Percentiles rank a stretch among this genome's conserved stretches.
These are phyloP conservation scores for Thalassoma bifasciatum DNA, from an alignment of 2,113 vertebrate species.

Conservation along the genomic window DNA sequence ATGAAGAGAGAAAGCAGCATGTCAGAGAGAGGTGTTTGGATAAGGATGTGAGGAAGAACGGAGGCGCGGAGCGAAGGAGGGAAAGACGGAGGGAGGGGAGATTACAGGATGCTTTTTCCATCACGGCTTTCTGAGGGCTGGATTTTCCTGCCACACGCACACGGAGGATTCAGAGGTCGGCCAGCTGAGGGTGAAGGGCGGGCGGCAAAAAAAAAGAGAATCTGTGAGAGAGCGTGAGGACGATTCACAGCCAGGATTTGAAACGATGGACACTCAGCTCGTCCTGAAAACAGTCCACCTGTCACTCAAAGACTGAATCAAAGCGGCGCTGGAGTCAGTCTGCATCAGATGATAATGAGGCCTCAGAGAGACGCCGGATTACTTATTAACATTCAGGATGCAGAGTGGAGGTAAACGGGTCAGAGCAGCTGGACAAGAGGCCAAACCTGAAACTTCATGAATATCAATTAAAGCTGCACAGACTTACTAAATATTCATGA, in stretches of 20 bases:
- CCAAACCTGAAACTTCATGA: slow-evolving; percentile 34
- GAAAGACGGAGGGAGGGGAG: not conserved
- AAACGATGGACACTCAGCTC: slow-evolving; percentile 3
- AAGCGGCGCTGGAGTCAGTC: not conserved
- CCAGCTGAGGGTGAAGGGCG: slow-evolving; percentile 12
- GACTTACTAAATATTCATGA: slow-evolving; percentile 52
- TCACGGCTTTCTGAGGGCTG: slow-evolving; percentile 12
- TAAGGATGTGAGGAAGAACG: slow-evolving; percentile 10
- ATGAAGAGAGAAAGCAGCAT: not conserved
- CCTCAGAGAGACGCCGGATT: not conserved
- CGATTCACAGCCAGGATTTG: not conserved
- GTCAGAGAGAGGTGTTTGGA: slow-evolving; percentile 9
- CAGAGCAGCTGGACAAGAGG: slow-evolving; percentile 40
- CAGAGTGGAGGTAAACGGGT: slow-evolving; percentile 1
- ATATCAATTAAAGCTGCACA: slow-evolving; percentile 37
- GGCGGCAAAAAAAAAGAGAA: not conserved
- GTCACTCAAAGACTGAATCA: not conserved
- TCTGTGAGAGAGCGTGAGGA: not conserved
- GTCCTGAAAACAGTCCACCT: not conserved
- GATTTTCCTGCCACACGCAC: slow-evolving; percentile 26
- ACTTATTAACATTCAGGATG: slow-evolving; percentile 33
- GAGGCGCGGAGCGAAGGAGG: not conserved
- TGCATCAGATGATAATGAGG: not conserved
- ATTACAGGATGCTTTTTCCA: slow-evolving; percentile 14
- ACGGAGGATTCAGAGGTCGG: slow-evolving; percentile 2